These are phyloP conservation scores for Albula goreensis DNA, from an alignment of 2,113 vertebrate species.

Conservation along the genomic window DNA sequence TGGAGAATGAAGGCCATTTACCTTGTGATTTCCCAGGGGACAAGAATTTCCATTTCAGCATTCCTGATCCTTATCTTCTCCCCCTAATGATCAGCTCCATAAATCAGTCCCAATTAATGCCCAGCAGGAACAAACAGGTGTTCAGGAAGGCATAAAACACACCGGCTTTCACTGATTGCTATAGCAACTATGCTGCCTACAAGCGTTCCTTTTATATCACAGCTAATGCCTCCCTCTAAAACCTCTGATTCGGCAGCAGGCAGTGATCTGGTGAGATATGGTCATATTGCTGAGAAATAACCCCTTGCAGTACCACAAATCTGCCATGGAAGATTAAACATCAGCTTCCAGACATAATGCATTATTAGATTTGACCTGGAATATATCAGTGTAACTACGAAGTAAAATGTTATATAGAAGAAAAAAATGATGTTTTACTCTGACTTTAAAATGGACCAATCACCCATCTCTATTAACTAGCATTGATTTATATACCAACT, in stretches of 20 bases:
- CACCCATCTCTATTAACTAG: background rate
- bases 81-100: constrained; percentile 59
- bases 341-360: background rate
- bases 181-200: constrained; percentile 50
- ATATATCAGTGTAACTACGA: background rate
- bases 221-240: constrained; percentile 32
- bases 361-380: background rate
- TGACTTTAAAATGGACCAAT: background rate
- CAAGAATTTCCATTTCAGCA: constrained; percentile 55
- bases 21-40: constrained; percentile 57
- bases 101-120: constrained; percentile 54
- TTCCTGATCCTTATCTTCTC: constrained; percentile 52
- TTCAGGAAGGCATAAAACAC: constrained; percentile 46
- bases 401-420: background rate
- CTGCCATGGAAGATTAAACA: background rate
- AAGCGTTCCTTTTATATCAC: constrained; percentile 31
- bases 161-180: constrained; percentile 32
- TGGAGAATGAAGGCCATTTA: constrained; percentile 40
- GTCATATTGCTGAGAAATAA: background rate
- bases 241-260: background rate
- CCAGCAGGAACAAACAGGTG: constrained; percentile 54
- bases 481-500: background rate
- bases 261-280: background rate
- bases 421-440: background rate
- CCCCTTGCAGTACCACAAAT: background rate